Conservation (phyloP, 2,113 vertebrate species). For the Pangasianodon gigas region DNA sequence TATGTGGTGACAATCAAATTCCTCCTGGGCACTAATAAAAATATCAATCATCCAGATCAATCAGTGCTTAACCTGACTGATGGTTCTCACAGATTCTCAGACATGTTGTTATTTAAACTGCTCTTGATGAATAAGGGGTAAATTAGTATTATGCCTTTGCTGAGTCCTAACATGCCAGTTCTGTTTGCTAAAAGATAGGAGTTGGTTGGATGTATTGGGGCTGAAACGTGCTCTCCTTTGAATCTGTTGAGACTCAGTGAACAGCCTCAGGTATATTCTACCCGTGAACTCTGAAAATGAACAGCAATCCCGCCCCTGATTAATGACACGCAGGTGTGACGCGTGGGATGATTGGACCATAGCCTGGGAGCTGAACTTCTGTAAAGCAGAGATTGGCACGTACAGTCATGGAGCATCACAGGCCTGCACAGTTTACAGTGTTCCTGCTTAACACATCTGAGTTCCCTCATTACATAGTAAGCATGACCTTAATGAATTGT, state of each 20-base stretch:
- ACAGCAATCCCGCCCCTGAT: background rate
- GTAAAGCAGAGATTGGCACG: background rate
- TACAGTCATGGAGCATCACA: background rate
- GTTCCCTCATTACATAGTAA: background rate
- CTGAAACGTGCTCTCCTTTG: background rate
- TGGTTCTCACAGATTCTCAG: background rate
- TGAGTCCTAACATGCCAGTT: conserved; percentile 33
- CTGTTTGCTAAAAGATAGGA: conserved; percentile 2
- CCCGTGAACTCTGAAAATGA: background rate
- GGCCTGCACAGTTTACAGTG: background rate
- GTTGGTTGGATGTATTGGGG: background rate
- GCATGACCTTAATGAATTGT: background rate
- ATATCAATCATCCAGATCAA: conserved; percentile 11
- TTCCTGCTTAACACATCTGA: conserved; percentile 10
- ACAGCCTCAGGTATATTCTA: conserved; percentile 24
- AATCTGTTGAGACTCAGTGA: background rate
- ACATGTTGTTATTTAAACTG: background rate
- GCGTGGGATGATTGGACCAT: background rate
- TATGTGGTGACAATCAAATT: background rate
- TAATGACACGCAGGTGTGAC: conserved; percentile 22
- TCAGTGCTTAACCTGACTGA: background rate
- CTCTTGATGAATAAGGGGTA: background rate
- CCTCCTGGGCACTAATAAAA: background rate
- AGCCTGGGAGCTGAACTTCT: conserved; percentile 1
- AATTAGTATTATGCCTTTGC: background rate